These are phyloP conservation scores for Cryptoblepharus egeriae DNA, from an alignment of 2,797 vertebrate species.

Conservation along the genomic window DNA sequence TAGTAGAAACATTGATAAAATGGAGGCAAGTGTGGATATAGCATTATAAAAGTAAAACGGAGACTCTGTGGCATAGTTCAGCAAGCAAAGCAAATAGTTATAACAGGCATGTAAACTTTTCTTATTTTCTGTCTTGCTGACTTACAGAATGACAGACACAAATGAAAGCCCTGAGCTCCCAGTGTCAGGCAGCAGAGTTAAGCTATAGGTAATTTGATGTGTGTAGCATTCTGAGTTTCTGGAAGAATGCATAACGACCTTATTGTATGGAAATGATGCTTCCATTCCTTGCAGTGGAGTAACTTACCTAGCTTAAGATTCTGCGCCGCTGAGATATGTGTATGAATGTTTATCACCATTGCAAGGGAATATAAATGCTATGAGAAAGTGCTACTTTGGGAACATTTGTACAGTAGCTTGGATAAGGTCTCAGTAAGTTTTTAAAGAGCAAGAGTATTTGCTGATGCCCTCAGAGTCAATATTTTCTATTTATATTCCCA, in stretches of 20 bases:
- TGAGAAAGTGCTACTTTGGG: background rate
- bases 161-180: slow-evolving; percentile 32
- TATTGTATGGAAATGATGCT: background rate
- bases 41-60: background rate
- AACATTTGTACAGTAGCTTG: background rate
- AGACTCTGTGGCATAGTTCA: background rate
- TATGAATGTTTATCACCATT: background rate
- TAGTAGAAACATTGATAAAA: background rate
- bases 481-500: background rate
- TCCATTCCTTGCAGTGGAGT: background rate
- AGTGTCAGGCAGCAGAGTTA: slow-evolving; percentile 44
- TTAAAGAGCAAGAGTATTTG: background rate
- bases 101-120: background rate
- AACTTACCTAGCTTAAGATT: background rate
- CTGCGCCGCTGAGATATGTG: background rate
- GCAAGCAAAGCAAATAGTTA: background rate
- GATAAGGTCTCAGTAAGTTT: background rate
- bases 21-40: background rate
- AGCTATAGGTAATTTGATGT: slow-evolving; percentile 16
- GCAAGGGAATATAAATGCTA: background rate
- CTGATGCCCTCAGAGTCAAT: background rate
- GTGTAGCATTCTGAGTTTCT: background rate
- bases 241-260: background rate
- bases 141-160: slow-evolving; percentile 5
- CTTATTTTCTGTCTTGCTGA: background rate